Percentiles rank a stretch among this genome's conserved stretches.
These are phyloP conservation scores for Anableps anableps DNA, from an alignment of 2,797 vertebrate species.

Conservation along the genomic window DNA sequence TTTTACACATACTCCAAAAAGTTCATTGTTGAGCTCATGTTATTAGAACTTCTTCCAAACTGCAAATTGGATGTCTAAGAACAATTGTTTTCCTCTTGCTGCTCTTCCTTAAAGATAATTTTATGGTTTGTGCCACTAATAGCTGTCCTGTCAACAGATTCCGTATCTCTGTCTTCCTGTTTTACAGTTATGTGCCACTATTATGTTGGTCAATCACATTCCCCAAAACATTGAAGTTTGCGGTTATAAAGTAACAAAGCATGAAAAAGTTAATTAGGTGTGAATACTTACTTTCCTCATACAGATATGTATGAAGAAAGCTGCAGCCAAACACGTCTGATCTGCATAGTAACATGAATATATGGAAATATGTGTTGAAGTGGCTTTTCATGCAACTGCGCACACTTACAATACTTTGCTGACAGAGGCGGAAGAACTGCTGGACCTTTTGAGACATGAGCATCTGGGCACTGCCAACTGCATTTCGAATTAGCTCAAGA, in stretches of 20 bases:
- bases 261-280: background rate
- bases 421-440: conserved; percentile 98
- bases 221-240: background rate
- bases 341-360: background rate
- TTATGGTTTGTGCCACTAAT: background rate
- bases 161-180: background rate
- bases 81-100: background rate
- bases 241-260: background rate
- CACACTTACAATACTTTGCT: conserved; percentile 96
- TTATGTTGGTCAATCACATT: background rate
- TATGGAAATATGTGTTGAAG: conserved; percentile 13
- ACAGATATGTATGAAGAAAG: background rate
- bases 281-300: background rate
- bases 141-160: background rate
- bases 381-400: conserved; percentile 12
- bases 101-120: no score
- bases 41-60: background rate
- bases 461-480: conserved; percentile 96
- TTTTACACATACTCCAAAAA: background rate
- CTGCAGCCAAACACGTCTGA: background rate
- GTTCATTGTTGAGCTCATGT: background rate
- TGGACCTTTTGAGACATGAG: conserved; percentile 99
- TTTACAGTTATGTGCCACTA: background rate
- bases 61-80: background rate
- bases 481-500: conserved; percentile 95